phyloP scores from a whole-genome alignment of 2,797 vertebrate species.

The Bradypodion pumilum region DNA sequence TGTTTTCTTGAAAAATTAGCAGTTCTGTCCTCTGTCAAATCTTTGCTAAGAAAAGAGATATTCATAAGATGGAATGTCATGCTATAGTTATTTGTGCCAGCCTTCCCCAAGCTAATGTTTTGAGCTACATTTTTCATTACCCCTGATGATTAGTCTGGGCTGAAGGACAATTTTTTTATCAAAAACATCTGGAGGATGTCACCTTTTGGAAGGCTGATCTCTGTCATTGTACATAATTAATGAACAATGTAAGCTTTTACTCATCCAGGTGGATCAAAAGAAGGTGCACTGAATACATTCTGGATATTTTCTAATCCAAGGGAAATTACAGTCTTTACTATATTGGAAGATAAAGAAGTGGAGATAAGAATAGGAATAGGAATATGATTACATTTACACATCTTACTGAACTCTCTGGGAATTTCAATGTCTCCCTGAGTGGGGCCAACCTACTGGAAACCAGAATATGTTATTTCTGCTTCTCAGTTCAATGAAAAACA shows the following conservation, averaged over 20 bases:
- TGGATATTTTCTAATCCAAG: too few relatives aligned
- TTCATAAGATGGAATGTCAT: slow-evolving; percentile 23
- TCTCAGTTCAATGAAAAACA: too few relatives aligned
- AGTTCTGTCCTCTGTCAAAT: slow-evolving; percentile 29
- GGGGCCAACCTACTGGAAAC: too few relatives aligned
- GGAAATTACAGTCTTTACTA: too few relatives aligned
- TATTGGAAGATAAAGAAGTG: too few relatives aligned
- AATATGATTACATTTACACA: too few relatives aligned
- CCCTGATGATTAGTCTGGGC: neutral
- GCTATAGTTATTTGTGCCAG: neutral
- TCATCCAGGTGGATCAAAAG: neutral
- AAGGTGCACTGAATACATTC: too few relatives aligned
- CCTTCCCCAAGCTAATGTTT: neutral
- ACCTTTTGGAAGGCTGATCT: neutral
- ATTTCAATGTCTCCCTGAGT: too few relatives aligned
- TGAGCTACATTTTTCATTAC: neutral
- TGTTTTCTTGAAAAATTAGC: slow-evolving; percentile 47
- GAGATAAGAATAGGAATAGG: too few relatives aligned
- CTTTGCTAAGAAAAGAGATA: slow-evolving; percentile 27
- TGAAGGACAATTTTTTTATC: neutral
- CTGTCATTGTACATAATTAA: neutral
- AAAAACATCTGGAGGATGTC: neutral
- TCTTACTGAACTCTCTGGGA: too few relatives aligned
- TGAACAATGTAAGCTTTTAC: neutral
- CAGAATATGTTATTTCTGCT: too few relatives aligned